Conservation (phyloP, 2,797 vertebrate genomes). For the Sandelia bainsii region DNA sequence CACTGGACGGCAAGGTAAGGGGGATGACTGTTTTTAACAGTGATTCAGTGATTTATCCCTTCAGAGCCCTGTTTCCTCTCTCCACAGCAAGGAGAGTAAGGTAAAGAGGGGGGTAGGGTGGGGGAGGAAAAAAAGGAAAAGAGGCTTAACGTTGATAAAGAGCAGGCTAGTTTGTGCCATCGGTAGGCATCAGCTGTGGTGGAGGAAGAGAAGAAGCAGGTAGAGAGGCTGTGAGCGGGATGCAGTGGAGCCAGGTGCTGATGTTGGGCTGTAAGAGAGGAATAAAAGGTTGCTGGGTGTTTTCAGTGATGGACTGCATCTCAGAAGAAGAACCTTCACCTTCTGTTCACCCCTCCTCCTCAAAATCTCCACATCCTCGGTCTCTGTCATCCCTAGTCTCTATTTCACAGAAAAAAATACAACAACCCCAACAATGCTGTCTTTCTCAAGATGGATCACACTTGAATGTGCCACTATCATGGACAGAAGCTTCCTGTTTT, state of each 20-base stretch:
- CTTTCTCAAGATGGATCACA: slow-evolving; percentile 27
- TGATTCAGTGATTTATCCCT: slow-evolving; percentile 56
- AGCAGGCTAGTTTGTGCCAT: slow-evolving; percentile 60
- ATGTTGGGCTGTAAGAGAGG: slow-evolving; percentile 43
- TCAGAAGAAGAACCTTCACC: slow-evolving; percentile 70
- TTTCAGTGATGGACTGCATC: slow-evolving; percentile 68
- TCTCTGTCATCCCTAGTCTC: slow-evolving; percentile 41
- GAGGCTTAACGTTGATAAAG: slow-evolving; percentile 80
- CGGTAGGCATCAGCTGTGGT: slow-evolving; percentile 62
- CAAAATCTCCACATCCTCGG: slow-evolving; percentile 42
- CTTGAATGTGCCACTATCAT: slow-evolving; percentile 33
- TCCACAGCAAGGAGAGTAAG: slow-evolving; percentile 46
- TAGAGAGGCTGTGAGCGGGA: slow-evolving; percentile 65
- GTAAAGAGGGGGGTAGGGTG: slow-evolving; percentile 23
- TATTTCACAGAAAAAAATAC: slow-evolving; percentile 37
- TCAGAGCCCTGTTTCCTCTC: slow-evolving; percentile 45
- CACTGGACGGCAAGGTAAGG: slow-evolving; percentile 84
- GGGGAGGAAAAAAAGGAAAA: slow-evolving; percentile 38
- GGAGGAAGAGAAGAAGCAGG: slow-evolving; percentile 62
- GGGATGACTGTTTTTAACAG: slow-evolving; percentile 44
- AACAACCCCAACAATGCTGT: slow-evolving; percentile 27
- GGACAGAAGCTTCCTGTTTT: slow-evolving; percentile 49
- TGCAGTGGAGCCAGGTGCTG: slow-evolving; percentile 75
- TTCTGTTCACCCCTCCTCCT: slow-evolving; percentile 65
- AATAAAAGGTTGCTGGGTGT: slow-evolving; percentile 44